Conservation (phyloP, 2,113 vertebrate genomes). For the Actinemys pallida region DNA sequence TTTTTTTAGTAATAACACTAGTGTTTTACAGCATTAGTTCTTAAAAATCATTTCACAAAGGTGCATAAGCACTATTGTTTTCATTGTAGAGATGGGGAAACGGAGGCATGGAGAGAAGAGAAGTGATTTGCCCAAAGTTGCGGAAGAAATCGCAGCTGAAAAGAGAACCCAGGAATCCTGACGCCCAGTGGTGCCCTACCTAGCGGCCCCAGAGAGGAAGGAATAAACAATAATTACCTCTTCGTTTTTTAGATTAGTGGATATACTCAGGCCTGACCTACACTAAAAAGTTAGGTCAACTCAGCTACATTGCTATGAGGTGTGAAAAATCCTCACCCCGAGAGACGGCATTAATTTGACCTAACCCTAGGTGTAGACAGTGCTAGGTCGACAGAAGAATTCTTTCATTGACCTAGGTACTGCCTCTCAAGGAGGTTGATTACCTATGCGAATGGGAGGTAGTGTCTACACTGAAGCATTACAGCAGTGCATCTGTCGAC, state of each 20-base stretch:
- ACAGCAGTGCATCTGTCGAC: background rate
- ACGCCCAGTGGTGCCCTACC: slow-evolving; percentile 63
- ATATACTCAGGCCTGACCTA: background rate
- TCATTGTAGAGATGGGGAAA: slow-evolving; percentile 61
- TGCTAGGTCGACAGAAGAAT: background rate
- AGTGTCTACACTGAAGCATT: background rate
- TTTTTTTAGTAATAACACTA: background rate
- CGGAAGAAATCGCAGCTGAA: slow-evolving; percentile 17
- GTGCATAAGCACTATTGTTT: slow-evolving; percentile 26
- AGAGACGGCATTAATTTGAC: background rate
- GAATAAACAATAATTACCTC: slow-evolving; percentile 42
- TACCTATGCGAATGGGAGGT: background rate
- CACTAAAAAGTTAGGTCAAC: background rate
- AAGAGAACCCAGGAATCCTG: slow-evolving; percentile 62
- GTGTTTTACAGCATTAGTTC: background rate
- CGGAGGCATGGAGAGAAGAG: slow-evolving; percentile 56
- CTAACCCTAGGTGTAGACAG: background rate
- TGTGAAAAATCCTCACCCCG: background rate
- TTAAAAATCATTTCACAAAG: slow-evolving; percentile 45
- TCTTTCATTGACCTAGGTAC: background rate
- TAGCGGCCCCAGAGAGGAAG: slow-evolving; percentile 36
- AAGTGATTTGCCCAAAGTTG: slow-evolving; percentile 44
- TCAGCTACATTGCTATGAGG: background rate
- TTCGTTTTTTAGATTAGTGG: slow-evolving; percentile 63
- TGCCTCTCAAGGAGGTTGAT: background rate